Conservation (phyloP, 2,797 vertebrate genomes). For the Margarornis squamiger region DNA sequence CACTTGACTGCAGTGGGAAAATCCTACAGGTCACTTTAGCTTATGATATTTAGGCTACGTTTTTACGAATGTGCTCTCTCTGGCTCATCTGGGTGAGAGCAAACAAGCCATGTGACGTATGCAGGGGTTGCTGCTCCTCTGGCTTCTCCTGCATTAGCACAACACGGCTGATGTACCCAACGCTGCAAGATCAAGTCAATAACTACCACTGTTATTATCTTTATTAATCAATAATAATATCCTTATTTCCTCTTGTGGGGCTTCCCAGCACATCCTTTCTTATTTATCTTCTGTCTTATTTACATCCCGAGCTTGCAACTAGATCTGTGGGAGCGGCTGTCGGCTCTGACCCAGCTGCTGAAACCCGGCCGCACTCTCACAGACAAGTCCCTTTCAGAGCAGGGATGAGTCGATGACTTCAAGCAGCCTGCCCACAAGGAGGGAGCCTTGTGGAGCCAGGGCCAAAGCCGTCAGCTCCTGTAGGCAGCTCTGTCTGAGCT, state of each 20-base stretch:
- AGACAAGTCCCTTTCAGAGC: neutral
- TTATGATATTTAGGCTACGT: neutral
- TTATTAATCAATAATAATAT: conserved; percentile 40
- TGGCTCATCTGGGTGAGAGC: accelerated
- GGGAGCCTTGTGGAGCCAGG: accelerated
- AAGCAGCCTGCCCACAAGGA: neutral
- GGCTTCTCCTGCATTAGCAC: neutral
- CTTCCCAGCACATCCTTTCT: neutral
- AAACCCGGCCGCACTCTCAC: neutral
- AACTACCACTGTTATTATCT: neutral
- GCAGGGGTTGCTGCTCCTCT: neutral
- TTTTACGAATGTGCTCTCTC: neutral
- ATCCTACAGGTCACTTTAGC: neutral
- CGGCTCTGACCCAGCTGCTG: neutral
- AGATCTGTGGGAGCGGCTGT: accelerated
- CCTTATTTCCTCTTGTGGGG: conserved; percentile 4
- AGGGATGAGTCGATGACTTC: neutral
- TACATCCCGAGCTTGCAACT: neutral
- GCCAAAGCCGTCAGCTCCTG: neutral
- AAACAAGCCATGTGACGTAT: neutral
- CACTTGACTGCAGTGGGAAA: neutral
- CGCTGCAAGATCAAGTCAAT: neutral
- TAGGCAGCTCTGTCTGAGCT: neutral
- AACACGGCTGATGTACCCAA: neutral
- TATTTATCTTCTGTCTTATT: conserved; percentile 15